Evolutionary conservation across 1,140 invertebrate genomes (phyloP), one percentile per base, ranked within the genome.

Genomic region (Babylonia areolata): DNA sequence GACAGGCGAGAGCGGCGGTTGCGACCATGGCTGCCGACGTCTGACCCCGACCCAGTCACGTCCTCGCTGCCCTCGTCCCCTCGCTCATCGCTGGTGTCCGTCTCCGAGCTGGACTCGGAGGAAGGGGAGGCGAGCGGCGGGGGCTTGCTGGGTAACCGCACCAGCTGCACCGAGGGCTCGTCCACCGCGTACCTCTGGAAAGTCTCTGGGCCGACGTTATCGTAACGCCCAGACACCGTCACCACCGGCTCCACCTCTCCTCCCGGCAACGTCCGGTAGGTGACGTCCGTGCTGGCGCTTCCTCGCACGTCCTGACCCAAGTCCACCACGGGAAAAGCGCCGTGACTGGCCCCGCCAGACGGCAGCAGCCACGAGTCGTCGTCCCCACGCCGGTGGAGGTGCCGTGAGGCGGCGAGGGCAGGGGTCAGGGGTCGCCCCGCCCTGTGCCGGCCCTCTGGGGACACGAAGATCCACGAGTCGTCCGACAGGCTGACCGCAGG

Each of bases 391-490:
- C 35, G 28, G 33, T 64, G 58, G 58, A 6, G 58, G 58, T 80
- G 46, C 28, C 78, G 11, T 3, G 31, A 1, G 1, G 28, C 42
- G 1, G 28, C 78, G 12, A 54, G 75, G 75, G 35, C 33, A 17
- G 75, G 37, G 0, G 37, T 3, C 40, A 54, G 12, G 6, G 46
- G 23, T 80, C 78, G 33, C 3, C 28, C 28, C 23, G 28, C 31
- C 31, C 31, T 31, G 11, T 6, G 78, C 11, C 42, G 23, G 46
- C 3, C 15, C 9, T 80, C 78, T 28, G 78, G 42, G 40, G 78
- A 11, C 0, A 80, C 78, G n/a, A 39, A 84, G n/a, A 84, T 46
- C 82, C 82, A 84, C n/a, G 82, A 84, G 40, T 84, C 64, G 40
- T 84, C 82, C 17, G 82, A 84, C 35, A 84, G 31, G 42, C 64